Conservation (phyloP, 1,140 invertebrate species). For the Diorhabda elongata region DNA sequence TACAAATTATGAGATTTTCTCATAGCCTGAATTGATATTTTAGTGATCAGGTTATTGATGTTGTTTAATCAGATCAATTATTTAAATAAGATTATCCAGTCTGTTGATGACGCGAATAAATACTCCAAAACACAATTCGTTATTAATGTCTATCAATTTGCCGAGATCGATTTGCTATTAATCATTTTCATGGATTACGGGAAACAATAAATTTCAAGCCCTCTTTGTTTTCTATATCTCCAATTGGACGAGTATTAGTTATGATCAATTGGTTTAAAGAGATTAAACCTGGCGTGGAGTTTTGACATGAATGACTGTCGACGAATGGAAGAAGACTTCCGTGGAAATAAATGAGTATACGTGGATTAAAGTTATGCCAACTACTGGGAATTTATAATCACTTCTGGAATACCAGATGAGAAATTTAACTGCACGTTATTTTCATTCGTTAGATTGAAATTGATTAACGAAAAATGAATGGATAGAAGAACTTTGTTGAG, state of each 20-base stretch:
- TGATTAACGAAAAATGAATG: too few relatives aligned
- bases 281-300: neutral
- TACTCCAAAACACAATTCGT: neutral
- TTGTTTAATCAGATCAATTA: neutral
- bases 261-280: constrained; percentile 2
- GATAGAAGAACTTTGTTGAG: too few relatives aligned
- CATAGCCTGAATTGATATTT: too few relatives aligned
- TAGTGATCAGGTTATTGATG: too few relatives aligned
- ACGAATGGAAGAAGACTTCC: neutral
- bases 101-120: neutral
- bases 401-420: neutral
- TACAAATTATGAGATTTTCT: too few relatives aligned
- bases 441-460: too few relatives aligned
- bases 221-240: neutral
- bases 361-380: neutral
- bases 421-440: too few relatives aligned
- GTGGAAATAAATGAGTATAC: neutral
- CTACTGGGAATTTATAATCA: neutral
- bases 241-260: constrained; percentile 2
- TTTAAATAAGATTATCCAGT: neutral
- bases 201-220: constrained; percentile 2
- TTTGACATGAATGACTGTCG: constrained; percentile 2
- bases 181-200: neutral
- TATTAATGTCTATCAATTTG: neutral
- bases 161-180: neutral